These are phyloP conservation scores for Drosophila gaucha DNA, from an alignment of 2,888 invertebrate genomes.

Conservation along the genomic window DNA sequence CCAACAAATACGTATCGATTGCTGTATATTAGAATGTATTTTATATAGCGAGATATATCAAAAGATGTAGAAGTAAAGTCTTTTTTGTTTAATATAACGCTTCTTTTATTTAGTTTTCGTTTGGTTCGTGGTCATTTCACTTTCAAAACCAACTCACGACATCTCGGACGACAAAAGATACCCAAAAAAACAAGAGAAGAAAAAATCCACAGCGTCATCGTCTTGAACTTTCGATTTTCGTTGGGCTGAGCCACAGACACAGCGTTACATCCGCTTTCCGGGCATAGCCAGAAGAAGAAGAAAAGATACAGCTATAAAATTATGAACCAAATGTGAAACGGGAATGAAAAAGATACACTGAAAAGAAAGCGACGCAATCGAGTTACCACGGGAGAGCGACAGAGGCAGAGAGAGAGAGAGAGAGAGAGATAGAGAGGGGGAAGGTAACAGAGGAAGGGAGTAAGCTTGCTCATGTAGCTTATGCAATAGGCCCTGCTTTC, in stretches of 20 bases:
- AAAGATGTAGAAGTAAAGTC: constrained; percentile 5
- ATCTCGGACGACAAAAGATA: constrained; percentile 58
- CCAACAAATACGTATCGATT: constrained; percentile 20
- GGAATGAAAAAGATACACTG: constrained; percentile 45
- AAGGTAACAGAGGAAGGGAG: neutral
- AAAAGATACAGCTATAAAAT: constrained; percentile 63
- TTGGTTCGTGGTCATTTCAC: constrained; percentile 70
- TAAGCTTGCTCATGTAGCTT: constrained; percentile 27
- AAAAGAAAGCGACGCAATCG: constrained; percentile 66
- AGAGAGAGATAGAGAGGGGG: neutral
- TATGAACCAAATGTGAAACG: constrained; percentile 70
- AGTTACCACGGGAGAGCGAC: constrained; percentile 10
- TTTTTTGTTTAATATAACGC: constrained; percentile 10
- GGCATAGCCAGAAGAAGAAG: constrained; percentile 49
- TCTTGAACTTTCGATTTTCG: constrained; percentile 78
- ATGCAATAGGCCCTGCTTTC: constrained; percentile 72
- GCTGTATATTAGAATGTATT: constrained; percentile 16
- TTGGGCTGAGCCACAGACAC: constrained; percentile 44
- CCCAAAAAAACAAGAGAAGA: constrained; percentile 14
- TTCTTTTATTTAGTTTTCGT: constrained; percentile 22
- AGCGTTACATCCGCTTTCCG: constrained; percentile 76
- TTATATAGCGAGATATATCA: neutral
- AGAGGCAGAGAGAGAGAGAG: neutral
- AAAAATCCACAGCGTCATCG: constrained; percentile 68
- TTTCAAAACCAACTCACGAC: constrained; percentile 76